phyloP scores from a whole-genome alignment of 2,113 vertebrate species.

The Thalassoma bifasciatum region DNA sequence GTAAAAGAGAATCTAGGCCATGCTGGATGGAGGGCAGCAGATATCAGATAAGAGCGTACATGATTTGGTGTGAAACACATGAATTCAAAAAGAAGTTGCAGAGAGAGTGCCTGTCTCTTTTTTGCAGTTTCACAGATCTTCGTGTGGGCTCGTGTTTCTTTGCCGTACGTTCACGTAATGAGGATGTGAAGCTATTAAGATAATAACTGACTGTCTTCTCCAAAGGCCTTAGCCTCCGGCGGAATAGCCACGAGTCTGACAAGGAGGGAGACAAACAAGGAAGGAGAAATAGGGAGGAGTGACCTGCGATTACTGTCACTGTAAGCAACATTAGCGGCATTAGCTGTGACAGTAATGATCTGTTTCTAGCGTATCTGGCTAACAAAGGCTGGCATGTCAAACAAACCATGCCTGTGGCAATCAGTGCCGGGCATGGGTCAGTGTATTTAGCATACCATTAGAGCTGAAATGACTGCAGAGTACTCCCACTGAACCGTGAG shows the following conservation, averaged over 20 bases:
- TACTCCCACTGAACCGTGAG: not conserved
- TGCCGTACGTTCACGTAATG: conserved; percentile 33
- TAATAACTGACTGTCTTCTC: conserved; percentile 51
- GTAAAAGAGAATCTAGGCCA: conserved; percentile 53
- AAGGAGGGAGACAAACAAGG: conserved; percentile 41
- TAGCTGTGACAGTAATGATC: conserved; percentile 71
- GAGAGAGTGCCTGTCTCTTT: conserved; percentile 14
- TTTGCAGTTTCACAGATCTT: conserved; percentile 11
- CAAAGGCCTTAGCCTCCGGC: conserved; percentile 33
- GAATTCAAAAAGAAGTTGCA: not conserved
- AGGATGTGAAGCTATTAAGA: conserved; percentile 42
- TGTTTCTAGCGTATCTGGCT: conserved; percentile 44
- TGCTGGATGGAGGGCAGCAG: conserved; percentile 32
- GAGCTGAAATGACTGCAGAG: conserved; percentile 31
- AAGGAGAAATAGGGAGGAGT: conserved; percentile 27
- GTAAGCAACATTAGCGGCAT: conserved; percentile 58
- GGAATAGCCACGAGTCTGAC: conserved; percentile 52
- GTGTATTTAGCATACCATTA: conserved; percentile 35
- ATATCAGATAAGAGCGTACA: conserved; percentile 35
- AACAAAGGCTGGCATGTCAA: conserved; percentile 57
- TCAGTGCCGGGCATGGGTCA: conserved; percentile 47
- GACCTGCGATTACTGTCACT: conserved; percentile 57
- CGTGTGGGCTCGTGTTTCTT: conserved; percentile 13
- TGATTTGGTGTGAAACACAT: not conserved
- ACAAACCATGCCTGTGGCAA: conserved; percentile 50